Conservation (phyloP, 2,797 vertebrate genomes). For the Hippoglossus hippoglossus region DNA sequence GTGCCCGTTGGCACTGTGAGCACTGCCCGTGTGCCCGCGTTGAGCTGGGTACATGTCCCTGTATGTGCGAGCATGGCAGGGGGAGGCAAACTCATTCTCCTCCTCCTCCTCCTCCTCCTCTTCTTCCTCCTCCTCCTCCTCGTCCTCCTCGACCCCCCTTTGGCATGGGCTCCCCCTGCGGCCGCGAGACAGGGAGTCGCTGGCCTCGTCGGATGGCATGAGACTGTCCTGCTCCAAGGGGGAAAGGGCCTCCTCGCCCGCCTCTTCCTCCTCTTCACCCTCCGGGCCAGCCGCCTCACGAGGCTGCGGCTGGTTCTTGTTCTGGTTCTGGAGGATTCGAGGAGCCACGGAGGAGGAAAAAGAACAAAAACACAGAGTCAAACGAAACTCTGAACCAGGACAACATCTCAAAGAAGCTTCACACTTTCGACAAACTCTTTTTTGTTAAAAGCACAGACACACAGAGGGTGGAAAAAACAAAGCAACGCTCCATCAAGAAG, state of each 20-base stretch:
- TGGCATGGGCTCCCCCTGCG: slow-evolving; percentile 88
- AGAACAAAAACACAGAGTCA: slow-evolving; percentile 1
- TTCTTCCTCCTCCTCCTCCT: slow-evolving; percentile 78
- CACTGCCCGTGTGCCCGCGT: slow-evolving; percentile 86
- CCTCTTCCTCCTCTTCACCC: slow-evolving; percentile 83
- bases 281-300: slow-evolving; percentile 67
- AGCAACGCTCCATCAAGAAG: slow-evolving; percentile 44
- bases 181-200: slow-evolving; percentile 89
- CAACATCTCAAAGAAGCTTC: slow-evolving; percentile 7
- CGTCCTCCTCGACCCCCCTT: slow-evolving; percentile 86
- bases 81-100: slow-evolving; percentile 80
- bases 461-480: slow-evolving; percentile 43
- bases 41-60: slow-evolving; percentile 92
- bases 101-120: slow-evolving; percentile 75
- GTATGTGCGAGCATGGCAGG: slow-evolving; percentile 85
- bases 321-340: slow-evolving; percentile 83
- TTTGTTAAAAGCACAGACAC: slow-evolving; percentile 30
- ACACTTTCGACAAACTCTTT: slow-evolving; percentile 4
- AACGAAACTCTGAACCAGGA: slow-evolving; percentile 14
- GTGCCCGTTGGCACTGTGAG: slow-evolving; percentile 90
- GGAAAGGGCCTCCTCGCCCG: slow-evolving; percentile 86
- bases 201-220: slow-evolving; percentile 95
- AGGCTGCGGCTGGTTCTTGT: slow-evolving; percentile 88
- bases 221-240: slow-evolving; percentile 95
- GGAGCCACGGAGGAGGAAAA: background rate